Percentiles rank a stretch among this genome's conserved stretches.
These are phyloP conservation scores for Mionectes macconnelli DNA, from an alignment of 2,113 vertebrate species.

Conservation along the genomic window DNA sequence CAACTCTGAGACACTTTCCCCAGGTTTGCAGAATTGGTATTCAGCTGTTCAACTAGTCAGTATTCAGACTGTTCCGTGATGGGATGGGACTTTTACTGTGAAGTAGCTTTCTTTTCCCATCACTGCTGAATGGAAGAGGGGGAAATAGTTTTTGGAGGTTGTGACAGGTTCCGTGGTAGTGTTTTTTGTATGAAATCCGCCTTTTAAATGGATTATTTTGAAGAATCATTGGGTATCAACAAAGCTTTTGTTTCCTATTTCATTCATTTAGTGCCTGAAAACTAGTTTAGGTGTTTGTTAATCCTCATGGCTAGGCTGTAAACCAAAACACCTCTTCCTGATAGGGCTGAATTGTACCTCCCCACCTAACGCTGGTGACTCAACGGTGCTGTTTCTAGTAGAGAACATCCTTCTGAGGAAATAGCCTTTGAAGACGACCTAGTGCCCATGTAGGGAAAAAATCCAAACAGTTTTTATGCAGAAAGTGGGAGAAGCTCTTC, in stretches of 20 bases:
- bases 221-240: neutral
- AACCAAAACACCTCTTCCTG: neutral
- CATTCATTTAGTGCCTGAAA: neutral
- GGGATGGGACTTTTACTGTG: neutral
- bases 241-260: neutral
- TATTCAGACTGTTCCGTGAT: neutral
- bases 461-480: rapidly evolving
- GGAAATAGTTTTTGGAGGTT: neutral
- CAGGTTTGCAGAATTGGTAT: neutral
- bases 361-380: neutral
- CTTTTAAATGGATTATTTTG: neutral
- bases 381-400: neutral
- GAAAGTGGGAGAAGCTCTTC: neutral
- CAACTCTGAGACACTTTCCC: neutral
- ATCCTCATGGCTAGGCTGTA: neutral
- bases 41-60: neutral
- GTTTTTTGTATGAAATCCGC: neutral
- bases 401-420: neutral
- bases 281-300: neutral
- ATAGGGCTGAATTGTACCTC: neutral
- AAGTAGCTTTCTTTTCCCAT: neutral
- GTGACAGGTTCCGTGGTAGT: neutral
- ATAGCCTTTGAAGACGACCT: neutral
- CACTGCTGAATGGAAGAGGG: neutral
- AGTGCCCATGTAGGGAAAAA: neutral